These are phyloP conservation scores for Phainopepla nitens DNA, from an alignment of 2,113 vertebrate species.

Conservation along the genomic window DNA sequence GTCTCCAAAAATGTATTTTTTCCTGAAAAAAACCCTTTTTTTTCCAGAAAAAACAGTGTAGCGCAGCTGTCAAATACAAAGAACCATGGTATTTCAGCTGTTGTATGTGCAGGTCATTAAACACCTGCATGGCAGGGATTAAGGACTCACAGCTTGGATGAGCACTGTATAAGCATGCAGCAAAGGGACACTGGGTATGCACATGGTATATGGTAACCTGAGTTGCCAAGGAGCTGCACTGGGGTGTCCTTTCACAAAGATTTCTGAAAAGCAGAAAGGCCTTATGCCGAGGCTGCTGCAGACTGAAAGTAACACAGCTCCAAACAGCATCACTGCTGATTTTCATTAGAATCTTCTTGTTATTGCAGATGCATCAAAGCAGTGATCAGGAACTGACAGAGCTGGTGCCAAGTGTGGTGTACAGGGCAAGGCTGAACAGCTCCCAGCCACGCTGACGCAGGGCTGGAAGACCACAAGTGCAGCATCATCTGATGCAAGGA, in stretches of 20 bases:
- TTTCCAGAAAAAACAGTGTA: neutral
- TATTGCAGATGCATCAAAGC: neutral
- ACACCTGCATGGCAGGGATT: neutral
- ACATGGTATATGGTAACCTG: fast-evolving
- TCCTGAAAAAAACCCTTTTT: neutral
- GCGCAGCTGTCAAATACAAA: neutral
- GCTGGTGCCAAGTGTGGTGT: neutral
- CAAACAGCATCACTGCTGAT: neutral
- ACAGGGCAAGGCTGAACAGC: neutral
- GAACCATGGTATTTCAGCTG: neutral
- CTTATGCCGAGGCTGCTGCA: neutral
- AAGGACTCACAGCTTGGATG: neutral
- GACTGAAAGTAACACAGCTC: neutral
- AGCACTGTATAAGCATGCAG: neutral
- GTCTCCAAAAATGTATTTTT: neutral
- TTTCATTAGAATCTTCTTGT: neutral
- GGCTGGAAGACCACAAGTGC: neutral
- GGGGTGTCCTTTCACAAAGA: neutral
- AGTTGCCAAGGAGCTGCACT: neutral
- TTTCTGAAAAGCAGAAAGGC: neutral
- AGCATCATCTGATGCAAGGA: neutral
- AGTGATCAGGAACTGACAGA: neutral
- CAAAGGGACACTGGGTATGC: neutral
- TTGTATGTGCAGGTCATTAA: neutral
- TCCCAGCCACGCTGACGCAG: fast-evolving